Conservation (phyloP, 2,113 vertebrate genomes). For the Rhegmatorhina hoffmannsi region DNA sequence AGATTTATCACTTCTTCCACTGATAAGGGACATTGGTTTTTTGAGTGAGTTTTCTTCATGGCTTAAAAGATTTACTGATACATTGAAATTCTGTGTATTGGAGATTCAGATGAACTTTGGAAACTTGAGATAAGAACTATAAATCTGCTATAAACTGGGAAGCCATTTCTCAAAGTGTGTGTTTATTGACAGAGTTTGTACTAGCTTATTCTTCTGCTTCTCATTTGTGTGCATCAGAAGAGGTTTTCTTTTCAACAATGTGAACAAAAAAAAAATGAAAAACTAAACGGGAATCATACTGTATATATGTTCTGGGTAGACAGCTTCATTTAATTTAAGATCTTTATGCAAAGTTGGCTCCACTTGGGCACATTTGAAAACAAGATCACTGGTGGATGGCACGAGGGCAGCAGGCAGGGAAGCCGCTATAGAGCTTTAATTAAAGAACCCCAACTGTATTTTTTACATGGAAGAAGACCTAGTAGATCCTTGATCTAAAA, state of each 20-base stretch:
- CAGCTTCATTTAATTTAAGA: not conserved
- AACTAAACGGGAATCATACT: not conserved
- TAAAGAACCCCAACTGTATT: not conserved
- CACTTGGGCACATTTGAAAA: not conserved
- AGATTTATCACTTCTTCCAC: conserved; percentile 74
- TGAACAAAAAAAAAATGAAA: not conserved
- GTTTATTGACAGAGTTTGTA: conserved; percentile 10
- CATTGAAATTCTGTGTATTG: conserved; percentile 71
- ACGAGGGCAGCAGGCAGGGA: not conserved
- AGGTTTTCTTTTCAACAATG: not conserved
- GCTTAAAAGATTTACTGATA: conserved; percentile 75
- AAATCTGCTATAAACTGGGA: conserved; percentile 70
- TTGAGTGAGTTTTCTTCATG: conserved; percentile 69
- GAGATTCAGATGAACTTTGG: conserved; percentile 72
- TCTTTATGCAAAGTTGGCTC: not conserved
- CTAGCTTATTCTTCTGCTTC: conserved; percentile 33
- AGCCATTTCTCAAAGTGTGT: conserved; percentile 36
- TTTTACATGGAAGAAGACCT: not conserved
- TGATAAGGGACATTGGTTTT: conserved; percentile 69
- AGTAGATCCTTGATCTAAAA: not conserved
- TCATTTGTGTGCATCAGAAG: conserved; percentile 7
- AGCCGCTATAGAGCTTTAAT: not conserved
- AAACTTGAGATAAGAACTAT: conserved; percentile 72
- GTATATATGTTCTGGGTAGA: not conserved
- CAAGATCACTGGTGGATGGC: not conserved